Evolutionary conservation across 1,140 invertebrate genomes (phyloP).

Genomic region (Xylocopa sonorina): DNA sequence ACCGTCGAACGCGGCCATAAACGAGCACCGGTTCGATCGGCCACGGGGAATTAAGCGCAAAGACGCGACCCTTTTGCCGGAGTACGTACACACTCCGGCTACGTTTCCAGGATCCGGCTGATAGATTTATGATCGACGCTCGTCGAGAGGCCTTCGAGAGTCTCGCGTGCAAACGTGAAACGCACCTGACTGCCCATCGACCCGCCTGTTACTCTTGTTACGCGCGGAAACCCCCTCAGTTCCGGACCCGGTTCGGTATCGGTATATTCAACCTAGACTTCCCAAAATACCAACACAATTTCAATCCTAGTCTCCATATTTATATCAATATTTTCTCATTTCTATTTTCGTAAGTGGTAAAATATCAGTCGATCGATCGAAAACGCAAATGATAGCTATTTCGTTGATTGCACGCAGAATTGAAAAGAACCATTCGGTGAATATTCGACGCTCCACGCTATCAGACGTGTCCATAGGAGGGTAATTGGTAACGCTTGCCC

Average conservation of each 20-base stretch:
- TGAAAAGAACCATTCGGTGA: no score
- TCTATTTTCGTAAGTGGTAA: no score
- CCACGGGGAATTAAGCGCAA: constrained; percentile 19
- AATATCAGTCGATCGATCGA: no score
- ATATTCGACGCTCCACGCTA: neutral
- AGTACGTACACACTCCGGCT: neutral
- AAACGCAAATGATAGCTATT: no score
- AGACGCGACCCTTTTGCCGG: neutral
- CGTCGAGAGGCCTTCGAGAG: neutral
- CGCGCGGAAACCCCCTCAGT: neutral
- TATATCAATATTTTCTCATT: no score
- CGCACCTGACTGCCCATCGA: neutral
- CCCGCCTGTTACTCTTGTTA: neutral
- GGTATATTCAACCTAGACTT: neutral
- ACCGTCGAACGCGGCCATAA: constrained; percentile 20
- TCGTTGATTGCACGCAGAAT: no score
- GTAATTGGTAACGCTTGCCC: constrained; percentile 22
- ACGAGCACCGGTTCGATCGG: constrained; percentile 17
- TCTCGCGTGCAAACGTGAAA: neutral
- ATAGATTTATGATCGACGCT: constrained; percentile 1
- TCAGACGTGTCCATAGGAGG: no score
- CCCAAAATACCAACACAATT: no score
- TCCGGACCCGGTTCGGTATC: neutral
- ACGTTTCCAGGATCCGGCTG: neutral
- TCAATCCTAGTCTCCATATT: no score